A percentile compares a stretch with the other conserved stretches of the same genome.
Conservation (phyloP, 2,113 vertebrate genomes). For the Cyrtonyx montezumae region DNA sequence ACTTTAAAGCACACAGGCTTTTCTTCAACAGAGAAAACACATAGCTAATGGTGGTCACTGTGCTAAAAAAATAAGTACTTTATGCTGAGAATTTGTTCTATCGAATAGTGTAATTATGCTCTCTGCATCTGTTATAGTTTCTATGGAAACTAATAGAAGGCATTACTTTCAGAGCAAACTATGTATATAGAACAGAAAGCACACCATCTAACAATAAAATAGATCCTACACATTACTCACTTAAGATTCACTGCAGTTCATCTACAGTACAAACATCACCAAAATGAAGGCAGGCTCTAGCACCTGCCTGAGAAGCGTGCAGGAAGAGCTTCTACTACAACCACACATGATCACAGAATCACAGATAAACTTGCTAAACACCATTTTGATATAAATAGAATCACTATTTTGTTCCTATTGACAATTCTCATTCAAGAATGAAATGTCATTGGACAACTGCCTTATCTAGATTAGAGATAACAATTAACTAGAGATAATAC, state of each 20-base stretch:
- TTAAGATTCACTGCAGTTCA: neutral
- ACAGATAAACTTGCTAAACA: neutral
- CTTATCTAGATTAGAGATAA: neutral
- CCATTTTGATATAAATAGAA: neutral
- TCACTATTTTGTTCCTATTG: neutral
- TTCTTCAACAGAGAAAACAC: neutral
- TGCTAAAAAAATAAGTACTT: neutral
- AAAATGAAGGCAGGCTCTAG: neutral
- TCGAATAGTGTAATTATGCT: neutral
- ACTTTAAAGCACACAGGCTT: neutral
- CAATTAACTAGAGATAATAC: neutral
- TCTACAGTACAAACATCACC: neutral
- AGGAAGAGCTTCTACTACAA: neutral
- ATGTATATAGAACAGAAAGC: neutral
- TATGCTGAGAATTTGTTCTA: neutral
- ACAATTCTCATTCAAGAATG: neutral
- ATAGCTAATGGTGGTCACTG: no score
- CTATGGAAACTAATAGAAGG: neutral
- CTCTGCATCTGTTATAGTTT: neutral
- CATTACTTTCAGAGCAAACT: neutral
- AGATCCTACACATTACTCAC: neutral
- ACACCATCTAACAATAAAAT: slow-evolving; percentile 23
- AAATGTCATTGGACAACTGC: neutral
- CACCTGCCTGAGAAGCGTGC: neutral
- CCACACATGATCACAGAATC: neutral